Conservation (phyloP, 2,797 vertebrate species). For the Thripadectes ignobilis region DNA sequence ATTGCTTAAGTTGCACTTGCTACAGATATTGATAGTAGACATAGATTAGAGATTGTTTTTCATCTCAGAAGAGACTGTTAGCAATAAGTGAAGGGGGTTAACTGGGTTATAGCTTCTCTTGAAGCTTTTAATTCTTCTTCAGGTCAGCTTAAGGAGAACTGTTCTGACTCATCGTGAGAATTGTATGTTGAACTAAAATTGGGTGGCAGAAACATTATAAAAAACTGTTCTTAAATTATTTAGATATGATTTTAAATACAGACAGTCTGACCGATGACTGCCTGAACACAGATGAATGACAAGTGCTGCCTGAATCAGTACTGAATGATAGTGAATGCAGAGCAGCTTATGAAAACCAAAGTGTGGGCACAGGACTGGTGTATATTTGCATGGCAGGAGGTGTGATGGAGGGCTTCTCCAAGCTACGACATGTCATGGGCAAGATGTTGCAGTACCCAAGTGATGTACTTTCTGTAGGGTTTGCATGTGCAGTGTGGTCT, state of each 20-base stretch:
- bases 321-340: not conserved
- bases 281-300: not conserved
- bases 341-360: not conserved
- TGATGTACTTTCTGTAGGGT: not conserved
- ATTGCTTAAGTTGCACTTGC: not conserved
- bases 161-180: not conserved
- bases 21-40: not conserved
- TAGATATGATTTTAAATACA: not conserved
- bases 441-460: not conserved
- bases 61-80: not conserved
- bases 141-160: not conserved
- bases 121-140: not conserved
- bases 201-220: not conserved
- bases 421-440: fast-evolving
- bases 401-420: not conserved
- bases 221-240: not conserved
- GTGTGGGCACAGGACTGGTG: not conserved
- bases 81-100: not conserved
- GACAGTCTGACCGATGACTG: not conserved
- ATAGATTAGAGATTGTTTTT: not conserved
- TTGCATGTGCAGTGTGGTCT: not conserved
- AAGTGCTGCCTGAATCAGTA: not conserved
- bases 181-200: not conserved
- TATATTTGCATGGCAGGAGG: not conserved
- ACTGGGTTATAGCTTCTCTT: not conserved